A percentile compares a stretch with the other conserved stretches of the same genome.
Conservation (phyloP, 1,140 invertebrate genomes). For the Megathymus violae region DNA sequence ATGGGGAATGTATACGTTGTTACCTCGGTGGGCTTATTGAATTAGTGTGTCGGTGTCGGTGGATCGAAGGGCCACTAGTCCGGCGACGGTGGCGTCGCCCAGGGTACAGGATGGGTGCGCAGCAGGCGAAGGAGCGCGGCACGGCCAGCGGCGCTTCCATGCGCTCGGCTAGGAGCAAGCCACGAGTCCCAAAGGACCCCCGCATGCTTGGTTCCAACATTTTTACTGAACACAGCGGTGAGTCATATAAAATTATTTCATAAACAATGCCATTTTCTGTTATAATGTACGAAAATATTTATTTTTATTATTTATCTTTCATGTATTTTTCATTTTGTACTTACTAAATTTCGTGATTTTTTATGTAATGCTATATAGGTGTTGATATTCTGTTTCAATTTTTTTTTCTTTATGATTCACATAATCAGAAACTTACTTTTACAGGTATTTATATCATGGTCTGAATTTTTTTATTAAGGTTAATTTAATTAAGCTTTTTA, state of each 20-base stretch:
- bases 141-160: constrained; percentile 86
- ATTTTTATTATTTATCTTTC: constrained; percentile 6
- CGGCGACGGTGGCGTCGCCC: constrained; percentile 44
- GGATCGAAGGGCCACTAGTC: constrained; percentile 41
- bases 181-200: constrained; percentile 89
- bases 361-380: background rate
- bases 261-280: constrained; percentile 14
- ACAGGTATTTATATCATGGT: no score
- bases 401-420: no score
- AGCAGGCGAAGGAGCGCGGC: constrained; percentile 93
- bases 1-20: constrained; percentile 60
- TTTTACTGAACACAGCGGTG: constrained; percentile 95
- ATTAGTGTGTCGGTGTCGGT: constrained; percentile 54
- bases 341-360: background rate
- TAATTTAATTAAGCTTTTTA: no score
- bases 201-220: constrained; percentile 93
- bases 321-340: constrained; percentile 5
- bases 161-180: constrained; percentile 88
- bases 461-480: no score
- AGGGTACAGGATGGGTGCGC: constrained; percentile 89
- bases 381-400: no score
- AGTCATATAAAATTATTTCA: constrained; percentile 53
- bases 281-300: constrained; percentile 12
- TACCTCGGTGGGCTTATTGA: constrained; percentile 64
- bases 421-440: no score